Evolutionary conservation across 2,888 invertebrate genomes (phyloP).

Genomic region (Chloroclysta siterata): DNA sequence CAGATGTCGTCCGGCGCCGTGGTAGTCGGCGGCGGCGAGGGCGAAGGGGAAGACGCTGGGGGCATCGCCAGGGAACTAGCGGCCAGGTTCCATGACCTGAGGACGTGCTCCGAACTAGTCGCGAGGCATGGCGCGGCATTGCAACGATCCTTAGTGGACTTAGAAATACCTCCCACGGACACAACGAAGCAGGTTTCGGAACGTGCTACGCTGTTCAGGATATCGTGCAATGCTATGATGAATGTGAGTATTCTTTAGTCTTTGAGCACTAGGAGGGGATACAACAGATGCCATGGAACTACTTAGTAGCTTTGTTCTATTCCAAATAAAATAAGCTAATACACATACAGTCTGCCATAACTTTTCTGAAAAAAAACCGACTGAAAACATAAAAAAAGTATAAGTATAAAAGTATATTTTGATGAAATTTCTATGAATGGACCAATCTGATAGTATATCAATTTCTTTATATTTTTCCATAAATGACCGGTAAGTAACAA

Average conservation of each 20-base stretch:
- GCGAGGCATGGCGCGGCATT: slow-evolving; percentile 94
- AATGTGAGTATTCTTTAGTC: slow-evolving; percentile 85
- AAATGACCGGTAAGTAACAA: too few relatives aligned
- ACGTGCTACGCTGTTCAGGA: slow-evolving; percentile 96
- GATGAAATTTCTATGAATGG: too few relatives aligned
- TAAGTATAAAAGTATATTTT: too few relatives aligned
- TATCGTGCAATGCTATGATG: slow-evolving; percentile 98
- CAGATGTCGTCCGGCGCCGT: slow-evolving; percentile 80
- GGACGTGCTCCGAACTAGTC: slow-evolving; percentile 96
- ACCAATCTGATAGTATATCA: too few relatives aligned
- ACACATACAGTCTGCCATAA: too few relatives aligned
- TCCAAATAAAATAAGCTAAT: too few relatives aligned
- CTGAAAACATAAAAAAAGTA: too few relatives aligned
- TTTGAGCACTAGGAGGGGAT: too few relatives aligned
- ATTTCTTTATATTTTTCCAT: too few relatives aligned
- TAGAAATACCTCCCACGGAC: slow-evolving; percentile 89
- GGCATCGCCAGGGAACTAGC: slow-evolving; percentile 89
- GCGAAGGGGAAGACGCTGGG: slow-evolving; percentile 84
- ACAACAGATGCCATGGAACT: too few relatives aligned
- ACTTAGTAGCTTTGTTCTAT: too few relatives aligned
- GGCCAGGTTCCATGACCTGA: slow-evolving; percentile 92
- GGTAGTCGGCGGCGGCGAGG: slow-evolving; percentile 80
- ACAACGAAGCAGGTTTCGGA: slow-evolving; percentile 96
- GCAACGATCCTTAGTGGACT: slow-evolving; percentile 91
- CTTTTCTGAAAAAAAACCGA: too few relatives aligned